Conservation (phyloP, 2,888 invertebrate genomes). For the Tetragnatha montana region DNA sequence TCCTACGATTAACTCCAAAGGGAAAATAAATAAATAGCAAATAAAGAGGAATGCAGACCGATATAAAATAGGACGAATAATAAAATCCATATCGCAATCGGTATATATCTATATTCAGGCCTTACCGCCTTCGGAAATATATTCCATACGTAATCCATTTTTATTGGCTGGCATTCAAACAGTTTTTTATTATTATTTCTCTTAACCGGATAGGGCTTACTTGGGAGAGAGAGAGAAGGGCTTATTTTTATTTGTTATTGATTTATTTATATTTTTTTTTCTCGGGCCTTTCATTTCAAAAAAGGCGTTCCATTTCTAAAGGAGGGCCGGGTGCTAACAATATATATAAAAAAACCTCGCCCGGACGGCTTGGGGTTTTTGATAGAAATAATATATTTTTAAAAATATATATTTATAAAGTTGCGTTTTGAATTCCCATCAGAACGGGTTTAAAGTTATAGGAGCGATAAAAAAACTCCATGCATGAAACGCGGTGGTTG, state of each 20-base stretch:
- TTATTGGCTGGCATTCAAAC: constrained; percentile 66
- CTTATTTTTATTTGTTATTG: constrained; percentile 62
- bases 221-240: constrained; percentile 11
- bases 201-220: constrained; percentile 58
- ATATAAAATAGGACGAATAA: constrained; percentile 63
- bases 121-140: constrained; percentile 50
- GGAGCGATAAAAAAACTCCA: constrained; percentile 59
- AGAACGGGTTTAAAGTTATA: constrained; percentile 60
- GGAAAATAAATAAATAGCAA: constrained; percentile 50
- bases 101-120: constrained; percentile 53
- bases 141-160: constrained; percentile 69
- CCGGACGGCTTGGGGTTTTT: neutral
- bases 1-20: constrained; percentile 55
- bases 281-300: constrained; percentile 52
- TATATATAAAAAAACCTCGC: constrained; percentile 25
- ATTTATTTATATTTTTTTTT: constrained; percentile 61
- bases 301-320: constrained; percentile 17
- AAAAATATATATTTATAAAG: constrained; percentile 70
- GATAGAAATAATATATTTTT: constrained; percentile 51
- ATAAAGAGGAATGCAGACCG: constrained; percentile 24
- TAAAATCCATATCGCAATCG: constrained; percentile 63
- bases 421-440: constrained; percentile 60
- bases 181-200: constrained; percentile 55
- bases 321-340: constrained; percentile 30
- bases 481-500: constrained; percentile 57